These are phyloP conservation scores for Antheraea mylitta DNA, from an alignment of 1,140 invertebrate genomes.

Conservation along the genomic window DNA sequence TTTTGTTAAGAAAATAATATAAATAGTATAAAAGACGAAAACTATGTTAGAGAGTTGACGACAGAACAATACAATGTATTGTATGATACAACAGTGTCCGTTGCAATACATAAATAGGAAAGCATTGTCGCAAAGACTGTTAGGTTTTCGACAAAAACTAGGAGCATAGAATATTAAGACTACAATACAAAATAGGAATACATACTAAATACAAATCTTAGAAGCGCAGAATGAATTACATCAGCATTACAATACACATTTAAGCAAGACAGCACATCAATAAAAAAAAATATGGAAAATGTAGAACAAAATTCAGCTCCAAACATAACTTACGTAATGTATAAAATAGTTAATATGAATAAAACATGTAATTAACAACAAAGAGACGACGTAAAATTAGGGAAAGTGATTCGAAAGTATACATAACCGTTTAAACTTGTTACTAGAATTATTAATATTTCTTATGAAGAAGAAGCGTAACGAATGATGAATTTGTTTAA, in stretches of 20 bases:
- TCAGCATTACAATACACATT: background rate
- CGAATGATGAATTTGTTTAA: background rate
- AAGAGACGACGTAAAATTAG: background rate
- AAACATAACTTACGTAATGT: background rate
- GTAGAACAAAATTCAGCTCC: background rate
- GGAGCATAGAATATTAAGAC: background rate
- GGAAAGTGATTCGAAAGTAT: constrained; percentile 13
- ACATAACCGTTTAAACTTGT: background rate
- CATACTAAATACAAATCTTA: background rate
- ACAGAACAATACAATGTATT: background rate
- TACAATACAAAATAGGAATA: background rate
- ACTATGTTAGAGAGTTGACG: background rate
- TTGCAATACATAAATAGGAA: background rate
- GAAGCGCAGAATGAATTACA: background rate
- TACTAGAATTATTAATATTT: background rate
- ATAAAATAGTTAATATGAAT: too few species aligned
- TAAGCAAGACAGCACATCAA: background rate
- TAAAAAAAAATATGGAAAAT: background rate
- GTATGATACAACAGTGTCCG: background rate
- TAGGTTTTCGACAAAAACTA: background rate
- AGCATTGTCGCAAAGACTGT: background rate
- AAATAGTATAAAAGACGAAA: background rate
- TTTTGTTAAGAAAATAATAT: background rate
- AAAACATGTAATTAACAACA: background rate
- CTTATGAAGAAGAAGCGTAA: background rate